Evolutionary conservation across 2,797 vertebrate genomes (phyloP), one percentile per base, ranked within the genome.

Genomic region (Calcarius lapponicus): DNA sequence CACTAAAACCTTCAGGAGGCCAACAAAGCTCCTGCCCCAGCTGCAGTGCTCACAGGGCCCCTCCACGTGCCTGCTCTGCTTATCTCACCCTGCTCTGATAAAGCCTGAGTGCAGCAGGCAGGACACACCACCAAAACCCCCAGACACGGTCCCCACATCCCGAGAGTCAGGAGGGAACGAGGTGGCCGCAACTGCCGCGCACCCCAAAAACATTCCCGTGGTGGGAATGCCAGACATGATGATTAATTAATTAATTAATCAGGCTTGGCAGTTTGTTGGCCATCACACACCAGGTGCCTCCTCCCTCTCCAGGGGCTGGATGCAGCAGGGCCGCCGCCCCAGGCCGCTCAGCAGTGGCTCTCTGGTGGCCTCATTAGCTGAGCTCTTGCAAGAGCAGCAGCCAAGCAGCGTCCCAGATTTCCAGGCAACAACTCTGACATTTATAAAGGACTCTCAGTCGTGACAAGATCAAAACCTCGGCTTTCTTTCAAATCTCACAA

Each of bases 301-400:
- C 42, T 71, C 48, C 32, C 78, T 34, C 70, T 80, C 72, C 70
- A 60, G 81, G 76, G 86, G 57, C 87, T 94, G 8, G 4, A 13
- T 0, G 22, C 89, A 85, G 90, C 81, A 74, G 74, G 91, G 48
- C 86, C 84, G 90, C 76, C 32, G 20, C 2, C 8, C 86, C 3
- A 3, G 76, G 84, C 38, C 21, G 73, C 92, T 79, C 13, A 1
- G 76, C 90, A 17, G 45, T 47, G 60, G 84, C 87, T 98, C 98
- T 98, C 98, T 78, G 90, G 97, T 97, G 98, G 98, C 97, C 97
- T 98, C 97, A 97, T 98, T 98, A 98, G 96, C 95, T 1, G 53
- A 80, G 90, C 88, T 94, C 88, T 94, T 12, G 1, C 80, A 87
- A 91, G 89, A 62, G 2, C 65, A 93, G 97, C 72, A 58, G 91